Conservation (phyloP, 2,113 vertebrate species). For the Alces alces region DNA sequence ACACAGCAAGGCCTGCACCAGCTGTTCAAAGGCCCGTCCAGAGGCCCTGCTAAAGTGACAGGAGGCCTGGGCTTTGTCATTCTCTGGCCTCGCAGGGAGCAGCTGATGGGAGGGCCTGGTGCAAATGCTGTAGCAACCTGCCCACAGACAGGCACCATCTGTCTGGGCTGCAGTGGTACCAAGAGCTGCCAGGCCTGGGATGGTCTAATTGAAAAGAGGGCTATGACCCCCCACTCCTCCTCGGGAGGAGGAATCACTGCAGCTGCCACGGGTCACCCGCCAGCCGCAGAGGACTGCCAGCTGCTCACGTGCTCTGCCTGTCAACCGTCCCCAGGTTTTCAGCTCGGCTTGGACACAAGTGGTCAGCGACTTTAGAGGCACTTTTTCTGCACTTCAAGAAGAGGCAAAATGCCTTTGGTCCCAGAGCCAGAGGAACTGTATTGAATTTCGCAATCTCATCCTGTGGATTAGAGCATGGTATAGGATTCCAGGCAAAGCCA, state of each 20-base stretch:
- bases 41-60: background rate
- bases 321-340: background rate
- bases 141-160: background rate
- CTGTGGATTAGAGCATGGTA: background rate
- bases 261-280: background rate
- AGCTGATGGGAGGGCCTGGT: background rate
- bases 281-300: background rate
- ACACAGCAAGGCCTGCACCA: background rate
- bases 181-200: conserved; percentile 26
- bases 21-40: background rate
- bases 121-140: background rate
- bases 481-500: background rate
- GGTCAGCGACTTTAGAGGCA: background rate
- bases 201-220: conserved; percentile 56
- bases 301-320: background rate
- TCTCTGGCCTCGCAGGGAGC: background rate
- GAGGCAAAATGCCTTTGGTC: background rate
- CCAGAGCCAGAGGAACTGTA: background rate
- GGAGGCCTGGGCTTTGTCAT: background rate
- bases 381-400: background rate
- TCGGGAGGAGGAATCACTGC: background rate
- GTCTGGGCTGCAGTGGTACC: background rate
- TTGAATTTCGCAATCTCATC: background rate
- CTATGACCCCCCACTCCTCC: conserved; percentile 3
- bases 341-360: background rate